Conservation (phyloP, 2,797 vertebrate species). For the Anisognathus igniventris region DNA sequence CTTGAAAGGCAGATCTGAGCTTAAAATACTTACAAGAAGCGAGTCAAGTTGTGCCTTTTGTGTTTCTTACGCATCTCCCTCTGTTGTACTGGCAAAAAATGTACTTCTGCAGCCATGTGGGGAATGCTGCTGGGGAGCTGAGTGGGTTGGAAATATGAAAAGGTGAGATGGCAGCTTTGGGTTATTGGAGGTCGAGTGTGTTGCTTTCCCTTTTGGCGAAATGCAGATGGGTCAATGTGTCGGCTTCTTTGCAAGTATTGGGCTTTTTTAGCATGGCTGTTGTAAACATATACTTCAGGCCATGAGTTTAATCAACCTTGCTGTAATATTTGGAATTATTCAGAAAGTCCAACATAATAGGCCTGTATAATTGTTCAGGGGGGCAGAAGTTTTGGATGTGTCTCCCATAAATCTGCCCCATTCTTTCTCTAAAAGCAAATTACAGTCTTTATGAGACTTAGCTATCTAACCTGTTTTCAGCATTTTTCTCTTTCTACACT, state of each 20-base stretch:
- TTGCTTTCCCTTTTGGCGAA: not conserved
- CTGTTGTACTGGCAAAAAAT: not conserved
- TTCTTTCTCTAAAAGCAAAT: not conserved
- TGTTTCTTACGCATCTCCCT: rapidly evolving
- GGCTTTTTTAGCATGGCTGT: not conserved
- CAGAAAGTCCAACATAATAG: not conserved
- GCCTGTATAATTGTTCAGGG: not conserved
- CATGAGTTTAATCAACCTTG: not conserved
- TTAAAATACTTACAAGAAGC: not conserved
- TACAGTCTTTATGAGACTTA: not conserved
- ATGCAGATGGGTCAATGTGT: not conserved
- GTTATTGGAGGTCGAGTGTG: not conserved
- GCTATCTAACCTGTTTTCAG: not conserved
- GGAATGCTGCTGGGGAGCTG: not conserved
- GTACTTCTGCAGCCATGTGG: rapidly evolving
- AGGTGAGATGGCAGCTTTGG: not conserved
- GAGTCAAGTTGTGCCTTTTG: not conserved
- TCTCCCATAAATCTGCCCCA: not conserved
- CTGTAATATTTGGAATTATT: not conserved
- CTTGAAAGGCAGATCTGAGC: not conserved
- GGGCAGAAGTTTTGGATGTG: rapidly evolving
- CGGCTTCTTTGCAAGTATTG: not conserved
- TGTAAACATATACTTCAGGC: not conserved
- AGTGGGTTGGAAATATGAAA: rapidly evolving
- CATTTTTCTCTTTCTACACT: not conserved